Base-by-base conservation (phyloP, 2,888 invertebrate species). In the Xanthorhoe designata region DNA sequence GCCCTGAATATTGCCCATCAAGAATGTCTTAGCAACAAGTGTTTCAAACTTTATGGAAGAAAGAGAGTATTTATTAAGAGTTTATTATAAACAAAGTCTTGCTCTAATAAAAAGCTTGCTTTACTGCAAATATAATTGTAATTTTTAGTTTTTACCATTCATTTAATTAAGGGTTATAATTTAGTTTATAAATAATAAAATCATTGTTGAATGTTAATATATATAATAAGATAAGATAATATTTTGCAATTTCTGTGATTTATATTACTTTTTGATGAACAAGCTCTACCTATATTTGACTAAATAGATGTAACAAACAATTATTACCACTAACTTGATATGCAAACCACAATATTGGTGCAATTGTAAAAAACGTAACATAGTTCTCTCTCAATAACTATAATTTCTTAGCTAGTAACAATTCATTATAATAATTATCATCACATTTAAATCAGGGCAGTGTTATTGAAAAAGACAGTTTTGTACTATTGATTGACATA, bases 191-290 rank as follows among this genome's bases (percentile, higher is more conserved):
- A 50, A 10, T 50, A 10, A 19, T 19, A 18, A 10, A 19, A 13
- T n/a, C n/a, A 19, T 50, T 13, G 55, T 45, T 38, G 54, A 9
- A 18, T 38, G 17, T 52, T n/a, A n/a, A 42, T 38, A n/a, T 32
- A 53, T 50, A 47, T 56, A 38, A 47, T 51, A 61, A 50, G 50
- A 56, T 56, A 32, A 24, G 8, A 18, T 50, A 29, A 52, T 61
- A 57, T 64, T 61, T 58, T 47, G 51, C 35, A 58, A 64, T 38
- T 71, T 64, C 73, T 73, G 73, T 73, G 73, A 73, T 66, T 59
- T 64, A 15, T 38, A 62, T 57, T 67, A 63, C 58, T 62, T 62
- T 32, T 35, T 53, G 6, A 53, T 42, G 7, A 17, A 51, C 51
- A 51, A 17, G 49, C 49, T 17, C 49, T 24, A 52, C 5, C 45